Conservation (phyloP, 1,140 invertebrate species). For the Phymastichus coffea region DNA sequence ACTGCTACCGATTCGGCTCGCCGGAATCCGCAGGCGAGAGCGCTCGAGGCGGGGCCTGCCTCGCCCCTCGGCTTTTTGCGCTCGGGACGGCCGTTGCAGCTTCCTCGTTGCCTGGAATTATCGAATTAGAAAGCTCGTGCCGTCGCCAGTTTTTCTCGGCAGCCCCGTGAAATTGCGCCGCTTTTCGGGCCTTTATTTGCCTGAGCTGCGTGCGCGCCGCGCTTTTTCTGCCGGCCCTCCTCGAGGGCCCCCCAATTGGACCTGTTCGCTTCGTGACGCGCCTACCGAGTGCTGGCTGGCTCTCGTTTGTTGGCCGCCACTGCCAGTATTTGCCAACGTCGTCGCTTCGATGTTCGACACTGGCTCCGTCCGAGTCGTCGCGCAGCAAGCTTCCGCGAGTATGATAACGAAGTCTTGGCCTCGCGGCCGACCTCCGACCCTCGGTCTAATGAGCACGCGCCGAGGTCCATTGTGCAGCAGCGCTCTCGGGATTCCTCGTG, state of each 20-base stretch:
- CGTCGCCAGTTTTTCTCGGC: slow-evolving; percentile 1
- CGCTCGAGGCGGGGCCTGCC: neutral
- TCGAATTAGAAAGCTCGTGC: slow-evolving; percentile 20
- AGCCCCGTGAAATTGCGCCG: neutral
- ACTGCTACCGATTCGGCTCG: slow-evolving; percentile 14
- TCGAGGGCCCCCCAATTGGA: neutral
- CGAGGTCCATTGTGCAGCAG: slow-evolving; percentile 46
- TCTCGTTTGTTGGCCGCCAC: too few species aligned
- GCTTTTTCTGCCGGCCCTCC: neutral
- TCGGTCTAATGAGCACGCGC: slow-evolving; percentile 49
- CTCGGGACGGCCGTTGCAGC: neutral
- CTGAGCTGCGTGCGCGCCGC: neutral
- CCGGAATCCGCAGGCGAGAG: too few species aligned
- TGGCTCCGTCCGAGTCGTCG: too few species aligned
- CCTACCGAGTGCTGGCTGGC: too few species aligned
- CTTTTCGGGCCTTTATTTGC: neutral
- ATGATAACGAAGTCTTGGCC: too few species aligned
- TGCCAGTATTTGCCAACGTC: too few species aligned
- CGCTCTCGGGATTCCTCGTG: too few species aligned
- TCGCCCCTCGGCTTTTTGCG: neutral
- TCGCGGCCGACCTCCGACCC: slow-evolving; percentile 45
- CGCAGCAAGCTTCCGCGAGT: too few species aligned
- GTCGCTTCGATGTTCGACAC: too few species aligned
- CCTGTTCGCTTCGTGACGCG: too few species aligned
- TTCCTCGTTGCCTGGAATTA: slow-evolving; percentile 18